Evolutionary conservation across 2,888 invertebrate genomes (phyloP).

Genomic region (Nemoura dubitans): DNA sequence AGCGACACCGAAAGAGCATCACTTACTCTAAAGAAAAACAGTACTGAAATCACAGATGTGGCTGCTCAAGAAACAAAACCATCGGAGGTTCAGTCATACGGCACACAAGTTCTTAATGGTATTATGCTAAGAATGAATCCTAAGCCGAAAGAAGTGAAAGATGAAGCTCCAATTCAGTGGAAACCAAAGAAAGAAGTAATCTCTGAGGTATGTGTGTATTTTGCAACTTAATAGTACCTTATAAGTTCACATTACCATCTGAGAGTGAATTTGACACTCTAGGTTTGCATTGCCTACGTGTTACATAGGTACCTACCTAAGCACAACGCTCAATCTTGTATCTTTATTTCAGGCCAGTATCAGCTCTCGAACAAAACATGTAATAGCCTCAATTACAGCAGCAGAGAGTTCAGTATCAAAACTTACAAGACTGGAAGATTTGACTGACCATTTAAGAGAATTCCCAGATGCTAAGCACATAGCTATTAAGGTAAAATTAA

Average conservation of each 20-base stretch:
- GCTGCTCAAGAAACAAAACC: conserved; percentile 48
- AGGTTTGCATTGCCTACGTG: too few species aligned
- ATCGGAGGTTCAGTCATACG: conserved; percentile 50
- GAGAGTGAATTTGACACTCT: background rate
- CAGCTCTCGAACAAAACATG: conserved; percentile 71
- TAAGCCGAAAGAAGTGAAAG: conserved; percentile 54
- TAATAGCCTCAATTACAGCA: conserved; percentile 69
- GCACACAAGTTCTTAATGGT: conserved; percentile 60
- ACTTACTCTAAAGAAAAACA: conserved; percentile 53
- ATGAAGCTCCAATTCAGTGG: conserved; percentile 62
- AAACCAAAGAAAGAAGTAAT: conserved; percentile 57
- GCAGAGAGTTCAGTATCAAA: conserved; percentile 68
- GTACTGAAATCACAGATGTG: conserved; percentile 48
- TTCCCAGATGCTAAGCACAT: conserved; percentile 78
- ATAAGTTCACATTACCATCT: too few species aligned
- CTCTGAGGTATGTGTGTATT: conserved; percentile 54
- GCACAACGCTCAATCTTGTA: background rate
- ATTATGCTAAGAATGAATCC: conserved; percentile 59
- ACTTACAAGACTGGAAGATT: conserved; percentile 71
- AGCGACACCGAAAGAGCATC: conserved; percentile 40
- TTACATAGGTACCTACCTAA: too few species aligned
- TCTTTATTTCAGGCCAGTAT: conserved; percentile 65
- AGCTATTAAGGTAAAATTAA: conserved; percentile 71
- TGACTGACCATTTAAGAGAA: conserved; percentile 76
- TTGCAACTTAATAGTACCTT: too few species aligned